These are phyloP conservation scores for Daphoenositta chrysoptera DNA, from an alignment of 2,113 vertebrate genomes.

Conservation along the genomic window DNA sequence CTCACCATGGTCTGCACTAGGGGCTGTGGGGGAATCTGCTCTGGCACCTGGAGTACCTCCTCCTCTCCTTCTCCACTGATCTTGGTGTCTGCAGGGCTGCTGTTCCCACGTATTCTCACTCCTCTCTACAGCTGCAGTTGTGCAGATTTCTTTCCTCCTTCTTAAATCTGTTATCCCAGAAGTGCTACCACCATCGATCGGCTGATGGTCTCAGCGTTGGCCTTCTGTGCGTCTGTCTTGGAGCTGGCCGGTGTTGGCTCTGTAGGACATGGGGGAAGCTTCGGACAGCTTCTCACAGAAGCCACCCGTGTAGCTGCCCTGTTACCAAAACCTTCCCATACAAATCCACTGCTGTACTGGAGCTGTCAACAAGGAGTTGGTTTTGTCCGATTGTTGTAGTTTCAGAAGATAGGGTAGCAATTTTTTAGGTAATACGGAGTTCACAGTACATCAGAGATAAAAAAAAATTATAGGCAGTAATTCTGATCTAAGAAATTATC, in stretches of 20 bases:
- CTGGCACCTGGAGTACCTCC: neutral
- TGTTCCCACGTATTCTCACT: neutral
- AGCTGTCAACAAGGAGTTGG: neutral
- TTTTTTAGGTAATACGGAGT: neutral
- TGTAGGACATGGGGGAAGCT: neutral
- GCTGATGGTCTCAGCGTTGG: neutral
- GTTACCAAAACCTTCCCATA: neutral
- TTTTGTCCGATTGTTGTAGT: neutral
- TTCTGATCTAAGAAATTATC: neutral
- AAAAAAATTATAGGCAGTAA: neutral
- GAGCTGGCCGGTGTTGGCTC: rapidly evolving
- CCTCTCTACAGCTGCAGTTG: neutral
- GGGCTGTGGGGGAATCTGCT: neutral
- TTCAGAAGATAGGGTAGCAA: neutral
- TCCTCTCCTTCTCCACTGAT: neutral
- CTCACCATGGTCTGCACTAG: neutral
- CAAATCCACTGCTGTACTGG: neutral
- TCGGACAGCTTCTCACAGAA: neutral
- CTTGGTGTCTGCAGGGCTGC: neutral
- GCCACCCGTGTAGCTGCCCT: neutral
- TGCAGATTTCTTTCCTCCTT: neutral
- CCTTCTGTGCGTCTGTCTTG: neutral
- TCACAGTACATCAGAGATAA: neutral
- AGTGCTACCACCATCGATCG: neutral
- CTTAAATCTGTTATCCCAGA: neutral